A percentile compares a stretch with the other conserved stretches of the same genome.
Evolutionary conservation across 2,113 vertebrate species (phyloP).

Genomic region (Salminus brasiliensis): DNA sequence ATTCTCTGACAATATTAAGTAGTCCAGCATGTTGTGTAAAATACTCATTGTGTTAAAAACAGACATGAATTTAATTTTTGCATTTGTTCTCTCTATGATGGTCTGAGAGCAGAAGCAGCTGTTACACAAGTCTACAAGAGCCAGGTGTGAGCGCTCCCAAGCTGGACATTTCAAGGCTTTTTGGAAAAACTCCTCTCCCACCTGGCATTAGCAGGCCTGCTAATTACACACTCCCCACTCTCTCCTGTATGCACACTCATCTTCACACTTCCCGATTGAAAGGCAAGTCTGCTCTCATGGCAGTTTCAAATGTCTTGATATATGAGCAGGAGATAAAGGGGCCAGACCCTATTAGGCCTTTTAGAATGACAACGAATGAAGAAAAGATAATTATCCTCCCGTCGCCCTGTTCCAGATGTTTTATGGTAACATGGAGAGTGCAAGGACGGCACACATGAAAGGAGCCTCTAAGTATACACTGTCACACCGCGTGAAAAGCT

Average conservation of each 20-base stretch:
- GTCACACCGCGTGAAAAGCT: neutral
- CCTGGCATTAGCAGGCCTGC: constrained; percentile 27
- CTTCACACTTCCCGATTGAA: constrained; percentile 38
- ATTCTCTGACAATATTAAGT: no score
- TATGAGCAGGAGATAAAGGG: constrained; percentile 24
- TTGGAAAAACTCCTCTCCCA: constrained; percentile 27
- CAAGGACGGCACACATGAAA: constrained; percentile 31
- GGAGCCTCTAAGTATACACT: neutral
- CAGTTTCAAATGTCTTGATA: constrained; percentile 23
- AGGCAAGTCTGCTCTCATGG: constrained; percentile 13
- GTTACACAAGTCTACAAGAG: neutral
- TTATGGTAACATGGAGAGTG: neutral
- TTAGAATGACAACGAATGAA: neutral
- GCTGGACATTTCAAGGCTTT: constrained; percentile 37
- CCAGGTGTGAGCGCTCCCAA: constrained; percentile 48
- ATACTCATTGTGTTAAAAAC: no score
- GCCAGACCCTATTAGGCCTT: constrained; percentile 12
- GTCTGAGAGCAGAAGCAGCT: neutral
- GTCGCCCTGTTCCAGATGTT: constrained; percentile 34
- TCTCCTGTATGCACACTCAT: constrained; percentile 16
- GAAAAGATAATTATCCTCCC: neutral
- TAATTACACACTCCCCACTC: constrained; percentile 37
- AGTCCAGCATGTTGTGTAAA: no score
- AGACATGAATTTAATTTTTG: neutral
- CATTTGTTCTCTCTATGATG: neutral